Evolutionary conservation across 2,113 vertebrate species (phyloP).

Genomic region (Uria aalge): DNA sequence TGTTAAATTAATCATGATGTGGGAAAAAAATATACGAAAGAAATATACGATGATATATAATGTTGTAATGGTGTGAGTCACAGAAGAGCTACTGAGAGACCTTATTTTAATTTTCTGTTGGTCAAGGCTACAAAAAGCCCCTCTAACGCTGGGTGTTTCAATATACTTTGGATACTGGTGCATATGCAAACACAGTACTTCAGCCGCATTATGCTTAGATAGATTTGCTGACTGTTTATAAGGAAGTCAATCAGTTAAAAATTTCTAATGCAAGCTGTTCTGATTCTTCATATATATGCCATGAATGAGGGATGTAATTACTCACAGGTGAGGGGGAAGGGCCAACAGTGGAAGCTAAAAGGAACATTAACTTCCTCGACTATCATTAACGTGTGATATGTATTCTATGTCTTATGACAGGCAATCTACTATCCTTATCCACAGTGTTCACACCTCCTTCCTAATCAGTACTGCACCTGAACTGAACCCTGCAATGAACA

Average conservation of each 20-base stretch:
- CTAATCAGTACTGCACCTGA: background rate
- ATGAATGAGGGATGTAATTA: background rate
- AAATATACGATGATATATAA: background rate
- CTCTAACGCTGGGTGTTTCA: background rate
- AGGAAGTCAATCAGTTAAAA: background rate
- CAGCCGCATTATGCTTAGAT: background rate
- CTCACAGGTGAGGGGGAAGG: background rate
- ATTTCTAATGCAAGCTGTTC: background rate
- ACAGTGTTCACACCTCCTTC: background rate
- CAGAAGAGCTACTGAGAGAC: background rate
- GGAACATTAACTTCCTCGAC: background rate
- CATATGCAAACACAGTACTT: background rate
- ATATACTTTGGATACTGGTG: background rate
- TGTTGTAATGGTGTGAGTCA: background rate
- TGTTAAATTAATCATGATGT: background rate
- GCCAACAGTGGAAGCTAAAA: background rate
- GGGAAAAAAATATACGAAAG: background rate
- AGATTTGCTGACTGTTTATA: background rate
- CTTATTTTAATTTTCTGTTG: background rate
- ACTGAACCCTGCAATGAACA: background rate
- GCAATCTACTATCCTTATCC: background rate
- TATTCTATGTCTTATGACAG: background rate
- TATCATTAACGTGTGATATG: background rate
- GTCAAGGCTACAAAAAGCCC: background rate
- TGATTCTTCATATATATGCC: background rate